Evolutionary conservation across 2,797 vertebrate species (phyloP).

Genomic region (Tokudaia tokunoshimensis): DNA sequence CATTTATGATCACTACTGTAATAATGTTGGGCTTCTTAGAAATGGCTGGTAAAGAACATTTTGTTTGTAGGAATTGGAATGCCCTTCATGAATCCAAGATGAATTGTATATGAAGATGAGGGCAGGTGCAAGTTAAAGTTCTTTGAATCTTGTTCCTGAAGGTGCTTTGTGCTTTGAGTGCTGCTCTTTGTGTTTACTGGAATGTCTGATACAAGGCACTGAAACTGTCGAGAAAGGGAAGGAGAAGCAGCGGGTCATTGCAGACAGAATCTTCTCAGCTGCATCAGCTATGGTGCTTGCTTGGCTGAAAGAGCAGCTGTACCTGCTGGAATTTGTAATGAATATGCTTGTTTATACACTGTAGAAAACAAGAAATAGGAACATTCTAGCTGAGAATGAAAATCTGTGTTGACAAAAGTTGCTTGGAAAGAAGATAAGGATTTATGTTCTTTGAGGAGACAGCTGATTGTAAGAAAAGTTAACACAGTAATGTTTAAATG

Average conservation of each 20-base stretch:
- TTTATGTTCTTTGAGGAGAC: constrained; percentile 3
- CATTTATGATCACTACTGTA: neutral
- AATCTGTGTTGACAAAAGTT: neutral
- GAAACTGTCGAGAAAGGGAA: neutral
- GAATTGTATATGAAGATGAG: neutral
- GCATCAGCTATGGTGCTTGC: neutral
- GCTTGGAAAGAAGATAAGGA: neutral
- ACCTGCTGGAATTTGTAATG: neutral
- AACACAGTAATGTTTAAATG: neutral
- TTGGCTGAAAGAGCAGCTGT: neutral
- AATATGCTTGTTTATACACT: neutral
- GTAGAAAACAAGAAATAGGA: neutral
- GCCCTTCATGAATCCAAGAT: neutral
- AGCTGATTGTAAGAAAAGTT: neutral
- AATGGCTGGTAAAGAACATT: neutral
- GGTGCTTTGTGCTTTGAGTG: neutral
- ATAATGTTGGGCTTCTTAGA: neutral
- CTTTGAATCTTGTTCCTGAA: neutral
- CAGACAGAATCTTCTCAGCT: no score
- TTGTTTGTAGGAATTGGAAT: neutral
- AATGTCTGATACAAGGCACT: neutral
- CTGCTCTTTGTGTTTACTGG: neutral
- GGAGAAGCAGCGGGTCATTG: neutral
- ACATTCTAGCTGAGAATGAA: neutral
- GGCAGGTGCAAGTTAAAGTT: neutral